phyloP scores from a whole-genome alignment of 1,140 invertebrate species.

The Ceratoteleas bidentatus region DNA sequence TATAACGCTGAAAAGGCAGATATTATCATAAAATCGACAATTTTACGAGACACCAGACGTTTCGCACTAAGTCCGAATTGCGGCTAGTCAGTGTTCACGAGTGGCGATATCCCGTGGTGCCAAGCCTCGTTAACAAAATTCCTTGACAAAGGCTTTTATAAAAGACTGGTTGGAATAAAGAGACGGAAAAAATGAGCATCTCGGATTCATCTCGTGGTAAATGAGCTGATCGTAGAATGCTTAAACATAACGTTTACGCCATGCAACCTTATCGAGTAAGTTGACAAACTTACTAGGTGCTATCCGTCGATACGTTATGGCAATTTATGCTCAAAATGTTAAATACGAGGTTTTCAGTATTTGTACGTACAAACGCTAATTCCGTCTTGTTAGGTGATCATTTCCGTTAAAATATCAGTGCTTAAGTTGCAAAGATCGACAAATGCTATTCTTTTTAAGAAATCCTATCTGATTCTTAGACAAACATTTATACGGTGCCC shows the following conservation, averaged over 20 bases:
- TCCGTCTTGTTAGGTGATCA: not conserved
- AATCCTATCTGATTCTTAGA: slow-evolving; percentile 30
- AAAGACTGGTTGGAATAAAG: slow-evolving; percentile 53
- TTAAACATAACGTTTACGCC: slow-evolving; percentile 45
- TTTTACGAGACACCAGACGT: slow-evolving; percentile 58
- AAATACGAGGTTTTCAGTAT: not conserved
- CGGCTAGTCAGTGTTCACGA: slow-evolving; percentile 55
- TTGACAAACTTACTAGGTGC: slow-evolving; percentile 18
- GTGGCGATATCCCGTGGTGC: slow-evolving; percentile 60
- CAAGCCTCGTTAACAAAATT: slow-evolving; percentile 67
- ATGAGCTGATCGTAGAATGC: slow-evolving; percentile 39
- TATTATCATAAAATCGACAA: slow-evolving; percentile 66
- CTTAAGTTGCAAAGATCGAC: slow-evolving; percentile 14
- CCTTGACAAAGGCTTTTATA: slow-evolving; percentile 63
- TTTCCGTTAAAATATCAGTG: slow-evolving; percentile 30
- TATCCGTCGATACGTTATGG: slow-evolving; percentile 17
- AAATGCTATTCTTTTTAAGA: slow-evolving; percentile 13
- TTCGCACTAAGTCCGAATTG: slow-evolving; percentile 60
- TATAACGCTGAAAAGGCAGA: slow-evolving; percentile 55
- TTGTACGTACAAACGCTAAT: not conserved
- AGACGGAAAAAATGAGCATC: slow-evolving; percentile 44
- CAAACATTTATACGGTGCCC: slow-evolving; percentile 21
- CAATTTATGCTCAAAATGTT: slow-evolving; percentile 24
- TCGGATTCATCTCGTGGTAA: slow-evolving; percentile 43
- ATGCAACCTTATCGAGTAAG: slow-evolving; percentile 42